Evolutionary conservation across 2,888 invertebrate genomes (phyloP), one percentile per base, ranked within the genome.

Genomic region (Caenorhabditis sp.): DNA sequence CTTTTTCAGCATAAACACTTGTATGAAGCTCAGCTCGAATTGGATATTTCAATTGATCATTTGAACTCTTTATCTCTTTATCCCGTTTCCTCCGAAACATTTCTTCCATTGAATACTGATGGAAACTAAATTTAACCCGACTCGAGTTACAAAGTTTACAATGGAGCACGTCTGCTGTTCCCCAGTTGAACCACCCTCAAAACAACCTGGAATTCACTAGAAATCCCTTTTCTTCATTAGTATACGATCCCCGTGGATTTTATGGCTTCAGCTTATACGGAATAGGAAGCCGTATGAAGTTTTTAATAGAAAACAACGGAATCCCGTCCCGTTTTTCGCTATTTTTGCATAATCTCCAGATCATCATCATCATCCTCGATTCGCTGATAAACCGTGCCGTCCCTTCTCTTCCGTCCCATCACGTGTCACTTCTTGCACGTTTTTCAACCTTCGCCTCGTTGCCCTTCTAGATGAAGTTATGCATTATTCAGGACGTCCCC

Each of bases 401-500:
- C 11, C 22, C 35, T 35, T 22, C 4, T 35, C 26, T 50, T 50
- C 18, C 6, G 13, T 6, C 15, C 11, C 18, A 15, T 56, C 56
- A 55, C 22, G 44, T 68, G 44, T 26, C 37, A 6, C 55, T 24
- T 67, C 53, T 68, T 53, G 24, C 37, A 53, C 44, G 51, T 35
- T 40, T 56, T 56, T 56, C 28, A 47, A 47, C 56, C 18, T 15
- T 18, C 20, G 6, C n/a, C 1, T 18, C 56, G 26, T 18, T 56
- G 58, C 28, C 20, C 55, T 55, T 60, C 61, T 35, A 18, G 61
- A 62, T 40, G 53, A 62, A 50, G 51, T 61, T 37, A 71, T 71
- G 61, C 28, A 71, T 71, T 35, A 71, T 71, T 71, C 70, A 71
- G 61, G 53, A 28, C 69, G 50, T 32, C 28, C 28, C n/a, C n/a